Evolutionary conservation across 2,888 invertebrate species (phyloP).

Genomic region (Osmoderma eremita): DNA sequence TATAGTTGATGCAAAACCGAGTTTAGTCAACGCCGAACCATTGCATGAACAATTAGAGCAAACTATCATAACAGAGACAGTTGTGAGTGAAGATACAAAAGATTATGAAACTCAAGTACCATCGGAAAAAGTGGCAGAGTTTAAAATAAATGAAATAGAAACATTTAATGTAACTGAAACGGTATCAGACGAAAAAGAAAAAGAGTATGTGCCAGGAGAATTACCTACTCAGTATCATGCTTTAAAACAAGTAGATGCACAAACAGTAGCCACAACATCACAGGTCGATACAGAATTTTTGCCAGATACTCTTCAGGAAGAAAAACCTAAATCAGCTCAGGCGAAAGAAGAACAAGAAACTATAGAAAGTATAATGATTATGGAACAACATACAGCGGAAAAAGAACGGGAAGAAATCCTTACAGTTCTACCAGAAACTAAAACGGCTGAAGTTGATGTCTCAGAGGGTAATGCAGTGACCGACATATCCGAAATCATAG

Average conservation of each 20-base stretch:
- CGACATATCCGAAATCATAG: conserved; percentile 62
- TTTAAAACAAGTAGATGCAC: conserved; percentile 62
- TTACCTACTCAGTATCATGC: conserved; percentile 63
- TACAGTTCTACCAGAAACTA: conserved; percentile 56
- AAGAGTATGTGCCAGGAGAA: conserved; percentile 59
- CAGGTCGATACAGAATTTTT: conserved; percentile 64
- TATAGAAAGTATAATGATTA: conserved; percentile 68
- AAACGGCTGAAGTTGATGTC: conserved; percentile 58
- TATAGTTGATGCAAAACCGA: conserved; percentile 50
- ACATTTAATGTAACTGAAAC: conserved; percentile 66
- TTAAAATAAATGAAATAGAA: conserved; percentile 49
- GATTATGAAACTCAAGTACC: conserved; percentile 61
- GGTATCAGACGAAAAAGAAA: conserved; percentile 65
- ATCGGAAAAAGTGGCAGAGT: conserved; percentile 37
- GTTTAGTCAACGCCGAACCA: conserved; percentile 61
- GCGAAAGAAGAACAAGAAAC: conserved; percentile 65
- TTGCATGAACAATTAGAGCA: conserved; percentile 61
- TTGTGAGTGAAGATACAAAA: conserved; percentile 67
- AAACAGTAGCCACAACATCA: conserved; percentile 65
- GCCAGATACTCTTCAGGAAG: conserved; percentile 53
- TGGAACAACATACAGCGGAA: conserved; percentile 66
- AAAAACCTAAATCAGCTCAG: conserved; percentile 61
- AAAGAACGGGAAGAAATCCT: conserved; percentile 62
- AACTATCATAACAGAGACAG: conserved; percentile 64
- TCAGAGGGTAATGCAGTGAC: conserved; percentile 58